Evolutionary conservation across 2,113 vertebrate genomes (phyloP).

Genomic region (Setophaga kirtlandii): DNA sequence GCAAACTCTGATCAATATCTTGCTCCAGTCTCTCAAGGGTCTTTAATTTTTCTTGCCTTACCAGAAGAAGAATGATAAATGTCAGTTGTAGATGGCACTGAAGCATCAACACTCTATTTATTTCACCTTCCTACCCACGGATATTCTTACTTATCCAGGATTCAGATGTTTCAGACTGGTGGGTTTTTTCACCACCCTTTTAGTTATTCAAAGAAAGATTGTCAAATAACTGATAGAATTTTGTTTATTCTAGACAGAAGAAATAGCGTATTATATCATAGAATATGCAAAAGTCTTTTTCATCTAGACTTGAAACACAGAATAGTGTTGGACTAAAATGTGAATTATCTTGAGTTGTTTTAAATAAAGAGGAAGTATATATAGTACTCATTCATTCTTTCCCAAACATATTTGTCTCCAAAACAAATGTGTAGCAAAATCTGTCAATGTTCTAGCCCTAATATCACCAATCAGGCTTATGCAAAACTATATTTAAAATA

Average conservation of each 20-base stretch:
- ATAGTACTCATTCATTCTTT: not conserved
- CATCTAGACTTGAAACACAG: not conserved
- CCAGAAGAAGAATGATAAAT: constrained; percentile 43
- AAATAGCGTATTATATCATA: not conserved
- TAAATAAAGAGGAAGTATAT: not conserved
- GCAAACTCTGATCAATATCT: constrained; percentile 33
- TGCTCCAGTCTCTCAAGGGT: not conserved
- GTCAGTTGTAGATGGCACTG: not conserved
- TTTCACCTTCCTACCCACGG: not conserved
- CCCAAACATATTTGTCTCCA: not conserved
- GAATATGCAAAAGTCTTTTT: not conserved
- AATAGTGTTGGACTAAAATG: not conserved
- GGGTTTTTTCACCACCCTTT: not conserved
- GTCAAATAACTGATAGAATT: not conserved
- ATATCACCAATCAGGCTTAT: not conserved
- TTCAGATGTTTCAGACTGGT: not conserved
- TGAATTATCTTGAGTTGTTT: not conserved
- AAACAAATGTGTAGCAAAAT: not conserved
- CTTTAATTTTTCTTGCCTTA: not conserved
- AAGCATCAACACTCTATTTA: not conserved
- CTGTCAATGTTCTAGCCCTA: not conserved
- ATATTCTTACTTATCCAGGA: not conserved
- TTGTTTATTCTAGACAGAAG: not conserved
- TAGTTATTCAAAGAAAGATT: not conserved
- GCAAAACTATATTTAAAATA: not conserved